These are phyloP conservation scores for Dilophus febrilis DNA, from an alignment of 2,888 invertebrate genomes.

Conservation along the genomic window DNA sequence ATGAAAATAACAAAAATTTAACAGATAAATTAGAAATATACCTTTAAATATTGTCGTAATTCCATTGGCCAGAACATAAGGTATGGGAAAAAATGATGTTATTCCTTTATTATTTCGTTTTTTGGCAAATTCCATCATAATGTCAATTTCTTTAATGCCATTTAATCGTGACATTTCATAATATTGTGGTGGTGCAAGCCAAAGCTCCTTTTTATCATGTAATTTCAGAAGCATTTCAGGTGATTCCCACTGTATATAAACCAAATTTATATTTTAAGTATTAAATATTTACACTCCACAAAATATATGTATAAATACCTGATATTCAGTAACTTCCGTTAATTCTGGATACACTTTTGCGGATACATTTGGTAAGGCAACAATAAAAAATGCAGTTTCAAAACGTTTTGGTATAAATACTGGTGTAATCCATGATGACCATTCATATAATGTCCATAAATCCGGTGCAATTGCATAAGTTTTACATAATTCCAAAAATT, in stretches of 20 bases:
- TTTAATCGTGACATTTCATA: constrained; percentile 53
- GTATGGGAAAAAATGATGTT: constrained; percentile 37
- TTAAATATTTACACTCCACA: too few relatives aligned
- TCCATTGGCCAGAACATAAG: constrained; percentile 40
- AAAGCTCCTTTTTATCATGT: constrained; percentile 14
- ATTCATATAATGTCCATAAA: constrained; percentile 59
- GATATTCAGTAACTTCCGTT: constrained; percentile 32
- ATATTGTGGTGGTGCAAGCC: constrained; percentile 55
- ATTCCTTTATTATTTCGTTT: constrained; percentile 36
- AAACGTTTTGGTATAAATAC: constrained; percentile 33
- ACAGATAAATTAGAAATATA: too few relatives aligned
- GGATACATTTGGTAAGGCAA: constrained; percentile 35
- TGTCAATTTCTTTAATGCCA: constrained; percentile 36
- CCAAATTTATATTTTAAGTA: too few relatives aligned
- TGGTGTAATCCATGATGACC: constrained; percentile 77
- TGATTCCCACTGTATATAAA: constrained; percentile 52
- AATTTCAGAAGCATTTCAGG: constrained; percentile 31
- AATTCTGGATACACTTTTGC: constrained; percentile 35
- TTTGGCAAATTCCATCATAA: constrained; percentile 40
- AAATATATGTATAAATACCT: constrained; percentile 21
- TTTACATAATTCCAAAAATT: constrained; percentile 50
- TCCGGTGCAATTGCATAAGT: constrained; percentile 56
- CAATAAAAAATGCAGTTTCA: constrained; percentile 57
- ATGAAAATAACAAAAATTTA: too few relatives aligned
- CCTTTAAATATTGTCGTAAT: constrained; percentile 36